Base-by-base conservation (phyloP, 2,888 invertebrate genomes). In the Plemyria rubiginata region DNA sequence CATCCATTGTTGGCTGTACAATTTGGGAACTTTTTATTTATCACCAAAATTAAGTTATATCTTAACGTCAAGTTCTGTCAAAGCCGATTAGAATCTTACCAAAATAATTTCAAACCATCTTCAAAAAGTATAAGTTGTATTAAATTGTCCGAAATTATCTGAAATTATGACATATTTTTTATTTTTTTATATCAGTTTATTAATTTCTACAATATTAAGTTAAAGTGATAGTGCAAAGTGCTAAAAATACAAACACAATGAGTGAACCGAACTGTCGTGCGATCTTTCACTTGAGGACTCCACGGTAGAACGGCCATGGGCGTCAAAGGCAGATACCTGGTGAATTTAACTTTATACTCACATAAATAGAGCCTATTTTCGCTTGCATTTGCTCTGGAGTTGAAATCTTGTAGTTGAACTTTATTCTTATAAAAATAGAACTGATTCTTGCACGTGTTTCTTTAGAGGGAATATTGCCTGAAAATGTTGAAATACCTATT, bases 291-390 rank as follows among this genome's bases (percentile, higher is more conserved):
- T 50, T 54, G 57, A 60, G 16, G 65, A 57, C 50, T 32, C 41
- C 46, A 46, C 66, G 63, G 63, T 68, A 51, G 66, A 67, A 16
- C 46, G 66, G 75, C 62, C 72, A 88, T 88, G 88, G 89, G 89
- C 58, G 88, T 87, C 72, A 88, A 88, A 70, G 80, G 87, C 71
- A 83, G 85, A 84, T 88, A 81, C 62, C 68, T 88, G 88, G 88
- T 88, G 84, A 87, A 78, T 86, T 77, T 8, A 43, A 57, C 58
- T 70, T 62, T 67, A 65, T 65, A n/a, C 8, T 13, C 16, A 36
- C 29, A 12, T 0, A 4, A 12, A 40, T 63, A 63, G 63, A 55
- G 43, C 16, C 22, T 32, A 36, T 60, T 60, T 55, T 63, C 13
- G 51, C 48, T 40, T 50, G 52, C 46, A 55, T 55, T 12, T 56